Evolutionary conservation across 1,140 invertebrate species (phyloP).

Genomic region (Macrosteles quadrilineatus): DNA sequence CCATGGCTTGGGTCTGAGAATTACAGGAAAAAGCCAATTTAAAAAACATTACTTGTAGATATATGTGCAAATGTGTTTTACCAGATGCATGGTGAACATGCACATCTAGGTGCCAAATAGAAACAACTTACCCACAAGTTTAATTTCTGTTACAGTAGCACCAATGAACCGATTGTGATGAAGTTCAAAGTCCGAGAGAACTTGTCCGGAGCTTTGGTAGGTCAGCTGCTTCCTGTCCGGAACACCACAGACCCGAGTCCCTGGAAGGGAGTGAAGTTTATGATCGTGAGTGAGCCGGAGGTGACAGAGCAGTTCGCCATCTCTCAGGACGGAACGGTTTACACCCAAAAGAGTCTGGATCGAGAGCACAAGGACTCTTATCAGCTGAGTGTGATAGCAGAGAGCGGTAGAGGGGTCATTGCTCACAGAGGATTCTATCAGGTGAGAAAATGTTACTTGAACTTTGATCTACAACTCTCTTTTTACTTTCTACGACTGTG

Average conservation of each 20-base stretch:
- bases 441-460: slow-evolving; percentile 18
- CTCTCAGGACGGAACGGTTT: slow-evolving; percentile 74
- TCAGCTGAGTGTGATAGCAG: slow-evolving; percentile 76
- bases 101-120: background rate
- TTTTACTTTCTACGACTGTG: too few species aligned
- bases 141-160: slow-evolving; percentile 13
- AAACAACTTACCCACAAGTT: too few species aligned
- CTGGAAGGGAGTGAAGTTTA: slow-evolving; percentile 59
- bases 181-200: slow-evolving; percentile 80
- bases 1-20: too few species aligned
- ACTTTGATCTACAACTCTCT: too few species aligned
- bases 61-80: background rate
- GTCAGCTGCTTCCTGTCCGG: slow-evolving; percentile 59
- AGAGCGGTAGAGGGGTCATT: slow-evolving; percentile 61
- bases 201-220: slow-evolving; percentile 70
- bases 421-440: slow-evolving; percentile 31
- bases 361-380: slow-evolving; percentile 73
- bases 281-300: slow-evolving; percentile 78
- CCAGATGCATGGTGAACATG: background rate
- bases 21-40: too few species aligned
- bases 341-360: slow-evolving; percentile 72
- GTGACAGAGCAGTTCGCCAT: slow-evolving; percentile 73
- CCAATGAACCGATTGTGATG: slow-evolving; percentile 61
- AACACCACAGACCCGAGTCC: slow-evolving; percentile 35
- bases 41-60: too few species aligned